Evolutionary conservation across 2,888 invertebrate species (phyloP), one percentile per base, ranked within the genome.

Genomic region (Morinoia aosen): DNA sequence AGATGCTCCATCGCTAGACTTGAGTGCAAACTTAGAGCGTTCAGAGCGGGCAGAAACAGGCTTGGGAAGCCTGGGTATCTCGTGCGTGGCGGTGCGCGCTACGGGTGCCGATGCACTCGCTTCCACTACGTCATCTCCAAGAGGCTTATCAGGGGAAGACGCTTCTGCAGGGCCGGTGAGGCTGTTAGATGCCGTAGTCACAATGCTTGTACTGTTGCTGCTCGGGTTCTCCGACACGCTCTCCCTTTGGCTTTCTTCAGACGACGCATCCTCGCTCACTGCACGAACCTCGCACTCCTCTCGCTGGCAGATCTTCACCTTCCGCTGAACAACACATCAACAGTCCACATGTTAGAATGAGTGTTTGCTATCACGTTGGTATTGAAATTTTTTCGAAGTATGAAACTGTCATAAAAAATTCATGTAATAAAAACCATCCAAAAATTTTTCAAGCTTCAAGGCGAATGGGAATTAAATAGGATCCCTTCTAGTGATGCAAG

Each of bases 251-350:
- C 95, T 95, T 39, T 96, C 96, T 58, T 96, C 96, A 1, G 96
- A 96, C n/a, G 96, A 96, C 39, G 95, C 95, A n/a, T 96, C 95
- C 39, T 95, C 95, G 58, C 93, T 93, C n/a, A 48, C 57, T 25
- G 93, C 93, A 25, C 96, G 95, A 95, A 97, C 97, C 94, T 97
- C 96, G 95, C 58, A 96, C 98, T 96, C 97, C 97, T 76, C 76
- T 97, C 98, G 98, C 97, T 98, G 98, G 96, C 98, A 98, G 33
- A 98, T 97, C 95, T 98, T 98, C 94, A 98, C 97, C 97, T 98
- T 98, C 97, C 98, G 98, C 98, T 98, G 97, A 33, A 76, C 33
- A 33, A 61, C 61, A 61, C 61, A 19, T 3, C 8, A 61, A 61
- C 61, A 19, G 61, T 5, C 61, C 61, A 61, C 19, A 61, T 8